Evolutionary conservation across 2,797 vertebrate species (phyloP).

Genomic region (Dendrocincla tyrannina): DNA sequence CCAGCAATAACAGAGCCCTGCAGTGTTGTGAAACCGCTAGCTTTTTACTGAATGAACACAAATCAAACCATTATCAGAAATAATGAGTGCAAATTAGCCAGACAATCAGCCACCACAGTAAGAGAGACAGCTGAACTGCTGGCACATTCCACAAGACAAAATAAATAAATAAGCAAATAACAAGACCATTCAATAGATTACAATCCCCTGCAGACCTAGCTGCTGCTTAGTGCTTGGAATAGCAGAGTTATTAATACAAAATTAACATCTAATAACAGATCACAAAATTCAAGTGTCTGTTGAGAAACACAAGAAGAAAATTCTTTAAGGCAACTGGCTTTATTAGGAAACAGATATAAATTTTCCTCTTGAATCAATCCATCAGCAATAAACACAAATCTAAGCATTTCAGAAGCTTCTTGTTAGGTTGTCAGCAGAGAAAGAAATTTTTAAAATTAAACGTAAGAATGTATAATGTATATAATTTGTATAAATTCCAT

Average conservation of each 20-base stretch:
- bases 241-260: neutral
- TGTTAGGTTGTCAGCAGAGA: neutral
- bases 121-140: conserved; percentile 13
- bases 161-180: conserved; percentile 4
- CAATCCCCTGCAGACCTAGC: neutral
- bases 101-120: neutral
- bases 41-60: neutral
- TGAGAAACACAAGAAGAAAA: neutral
- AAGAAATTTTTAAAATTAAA: neutral
- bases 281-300: neutral
- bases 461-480: neutral
- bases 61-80: conserved; percentile 25
- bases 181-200: neutral
- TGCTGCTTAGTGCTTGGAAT: neutral
- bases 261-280: neutral
- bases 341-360: neutral
- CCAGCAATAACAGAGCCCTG: neutral
- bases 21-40: neutral
- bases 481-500: neutral
- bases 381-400: neutral
- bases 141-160: neutral
- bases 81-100: conserved; percentile 29
- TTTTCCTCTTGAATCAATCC: neutral
- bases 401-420: neutral
- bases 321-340: neutral